A percentile compares a stretch with the other conserved stretches of the same genome.
Conservation (phyloP, 1,140 invertebrate genomes). For the Lepidurus arcticus region DNA sequence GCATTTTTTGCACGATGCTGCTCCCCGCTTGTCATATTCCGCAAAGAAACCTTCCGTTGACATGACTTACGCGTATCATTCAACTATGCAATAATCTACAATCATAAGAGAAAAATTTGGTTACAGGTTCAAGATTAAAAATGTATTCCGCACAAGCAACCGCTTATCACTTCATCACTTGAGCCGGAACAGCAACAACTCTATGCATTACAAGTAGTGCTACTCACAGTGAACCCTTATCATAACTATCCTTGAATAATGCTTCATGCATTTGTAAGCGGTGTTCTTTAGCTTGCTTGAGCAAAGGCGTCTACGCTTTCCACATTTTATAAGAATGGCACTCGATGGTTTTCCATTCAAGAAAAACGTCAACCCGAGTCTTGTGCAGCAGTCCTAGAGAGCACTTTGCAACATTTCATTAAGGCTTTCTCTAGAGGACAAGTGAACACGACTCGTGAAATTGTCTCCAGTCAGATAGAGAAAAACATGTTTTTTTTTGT, state of each 20-base stretch:
- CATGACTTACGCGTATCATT: background rate
- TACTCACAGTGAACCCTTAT: background rate
- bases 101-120: background rate
- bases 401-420: background rate
- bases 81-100: background rate
- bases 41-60: constrained; percentile 51
- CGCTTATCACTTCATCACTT: background rate
- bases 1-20: constrained; percentile 80
- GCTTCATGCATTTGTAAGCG: background rate
- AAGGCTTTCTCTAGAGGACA: background rate
- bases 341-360: background rate
- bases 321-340: background rate
- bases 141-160: background rate
- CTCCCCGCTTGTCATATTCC: constrained; percentile 70
- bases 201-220: constrained; percentile 22
- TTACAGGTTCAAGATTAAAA: background rate
- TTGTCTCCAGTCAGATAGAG: too few species aligned
- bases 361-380: background rate
- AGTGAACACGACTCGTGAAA: background rate
- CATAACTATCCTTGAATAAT: background rate
- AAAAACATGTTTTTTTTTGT: too few species aligned
- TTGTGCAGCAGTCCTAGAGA: background rate
- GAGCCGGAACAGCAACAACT: background rate
- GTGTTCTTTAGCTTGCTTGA: background rate
- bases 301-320: background rate